Evolutionary conservation across 2,888 invertebrate genomes (phyloP).

Genomic region (Cerceris rybyensis): DNA sequence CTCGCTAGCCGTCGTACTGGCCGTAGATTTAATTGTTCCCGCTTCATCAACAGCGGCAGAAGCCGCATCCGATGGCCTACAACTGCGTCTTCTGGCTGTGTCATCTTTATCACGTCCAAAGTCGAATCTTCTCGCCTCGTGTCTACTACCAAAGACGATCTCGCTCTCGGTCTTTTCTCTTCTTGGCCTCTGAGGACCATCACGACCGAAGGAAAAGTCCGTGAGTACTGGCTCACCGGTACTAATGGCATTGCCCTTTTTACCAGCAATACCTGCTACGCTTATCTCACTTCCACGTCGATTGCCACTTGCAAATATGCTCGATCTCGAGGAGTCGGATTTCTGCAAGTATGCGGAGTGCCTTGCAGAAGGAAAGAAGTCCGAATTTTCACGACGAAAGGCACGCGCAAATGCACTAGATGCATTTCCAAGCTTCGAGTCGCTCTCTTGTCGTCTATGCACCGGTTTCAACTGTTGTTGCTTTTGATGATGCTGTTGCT

Average conservation of each 20-base stretch:
- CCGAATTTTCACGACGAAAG: conserved; percentile 92
- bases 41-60: conserved; percentile 73
- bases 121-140: conserved; percentile 81
- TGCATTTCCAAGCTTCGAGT: conserved; percentile 86
- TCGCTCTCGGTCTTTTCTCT: conserved; percentile 95
- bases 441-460: conserved; percentile 89
- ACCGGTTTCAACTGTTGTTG: conserved; percentile 81
- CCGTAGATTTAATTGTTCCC: conserved; percentile 78
- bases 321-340: conserved; percentile 81
- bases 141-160: conserved; percentile 89
- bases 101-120: conserved; percentile 76
- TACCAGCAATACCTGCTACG: conserved; percentile 77
- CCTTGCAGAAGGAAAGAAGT: conserved; percentile 90
- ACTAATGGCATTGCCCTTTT: conserved; percentile 82
- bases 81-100: conserved; percentile 80
- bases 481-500: conserved; percentile 79
- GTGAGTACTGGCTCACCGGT: conserved; percentile 87
- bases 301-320: conserved; percentile 87
- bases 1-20: conserved; percentile 80
- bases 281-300: conserved; percentile 84
- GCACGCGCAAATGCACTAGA: conserved; percentile 87
- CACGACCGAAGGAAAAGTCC: conserved; percentile 85
- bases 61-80: conserved; percentile 80
- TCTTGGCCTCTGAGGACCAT: conserved; percentile 85
- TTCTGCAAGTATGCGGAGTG: conserved; percentile 89